A percentile compares a stretch with the other conserved stretches of the same genome.
Evolutionary conservation across 2,888 invertebrate genomes (phyloP).

Genomic region (Anticlea derivata): DNA sequence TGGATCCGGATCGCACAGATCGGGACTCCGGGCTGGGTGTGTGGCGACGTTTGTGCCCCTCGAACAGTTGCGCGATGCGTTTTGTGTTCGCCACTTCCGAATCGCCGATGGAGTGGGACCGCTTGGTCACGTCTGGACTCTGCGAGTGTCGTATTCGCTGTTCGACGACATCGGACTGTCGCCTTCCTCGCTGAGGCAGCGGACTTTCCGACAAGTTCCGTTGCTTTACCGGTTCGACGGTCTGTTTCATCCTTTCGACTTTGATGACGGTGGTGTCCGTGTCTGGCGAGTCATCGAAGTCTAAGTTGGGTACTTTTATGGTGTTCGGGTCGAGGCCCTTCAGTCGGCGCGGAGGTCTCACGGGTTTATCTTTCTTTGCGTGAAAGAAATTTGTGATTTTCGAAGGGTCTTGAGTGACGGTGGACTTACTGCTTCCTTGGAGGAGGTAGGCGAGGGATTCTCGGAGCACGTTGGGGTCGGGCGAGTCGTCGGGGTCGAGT

Average conservation of each 20-base stretch:
- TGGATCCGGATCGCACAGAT: slow-evolving; percentile 51
- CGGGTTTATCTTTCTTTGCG: slow-evolving; percentile 46
- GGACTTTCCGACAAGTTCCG: slow-evolving; percentile 32
- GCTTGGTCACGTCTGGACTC: slow-evolving; percentile 54
- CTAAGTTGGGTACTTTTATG: slow-evolving; percentile 48
- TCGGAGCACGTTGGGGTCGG: slow-evolving; percentile 58
- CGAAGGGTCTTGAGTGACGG: slow-evolving; percentile 43
- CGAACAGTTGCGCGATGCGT: slow-evolving; percentile 66
- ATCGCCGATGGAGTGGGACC: slow-evolving; percentile 63
- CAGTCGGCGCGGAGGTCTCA: slow-evolving; percentile 56
- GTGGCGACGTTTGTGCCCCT: slow-evolving; percentile 56
- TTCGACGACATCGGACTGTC: slow-evolving; percentile 53
- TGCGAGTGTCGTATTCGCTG: slow-evolving; percentile 49
- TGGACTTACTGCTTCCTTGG: slow-evolving; percentile 56
- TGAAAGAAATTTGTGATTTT: slow-evolving; percentile 58
- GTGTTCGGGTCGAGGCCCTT: slow-evolving; percentile 63
- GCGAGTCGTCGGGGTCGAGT: slow-evolving; percentile 66
- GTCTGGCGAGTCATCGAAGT: slow-evolving; percentile 62
- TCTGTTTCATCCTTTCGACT: slow-evolving; percentile 38
- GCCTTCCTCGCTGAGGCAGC: slow-evolving; percentile 45
- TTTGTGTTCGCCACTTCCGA: slow-evolving; percentile 57
- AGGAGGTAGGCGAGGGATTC: slow-evolving; percentile 62
- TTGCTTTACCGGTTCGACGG: slow-evolving; percentile 11
- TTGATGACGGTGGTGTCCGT: slow-evolving; percentile 59
- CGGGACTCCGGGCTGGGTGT: slow-evolving; percentile 60